A percentile compares a stretch with the other conserved stretches of the same genome.
Evolutionary conservation across 2,797 vertebrate genomes (phyloP).

Genomic region (Cichlasoma orientale): DNA sequence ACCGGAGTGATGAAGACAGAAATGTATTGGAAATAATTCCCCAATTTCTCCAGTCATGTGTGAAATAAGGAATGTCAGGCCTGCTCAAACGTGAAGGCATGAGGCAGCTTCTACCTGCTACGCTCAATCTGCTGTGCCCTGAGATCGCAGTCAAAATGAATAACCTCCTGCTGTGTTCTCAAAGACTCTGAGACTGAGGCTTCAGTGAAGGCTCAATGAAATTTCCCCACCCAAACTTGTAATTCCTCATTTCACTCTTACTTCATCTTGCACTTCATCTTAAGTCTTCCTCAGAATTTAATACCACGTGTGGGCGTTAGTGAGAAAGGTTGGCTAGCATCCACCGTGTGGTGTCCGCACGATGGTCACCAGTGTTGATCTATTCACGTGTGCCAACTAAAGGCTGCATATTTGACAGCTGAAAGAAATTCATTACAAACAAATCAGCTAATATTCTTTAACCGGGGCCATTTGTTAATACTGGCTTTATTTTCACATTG

Average conservation of each 20-base stretch:
- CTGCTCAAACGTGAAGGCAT: constrained; percentile 56
- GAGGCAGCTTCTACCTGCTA: constrained; percentile 69
- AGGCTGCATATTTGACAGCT: rapidly evolving
- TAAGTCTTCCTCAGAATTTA: neutral
- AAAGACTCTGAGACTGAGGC: constrained; percentile 34
- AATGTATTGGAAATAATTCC: constrained; percentile 56
- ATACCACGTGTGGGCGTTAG: neutral
- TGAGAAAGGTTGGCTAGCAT: constrained; percentile 5
- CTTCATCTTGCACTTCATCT: constrained; percentile 1
- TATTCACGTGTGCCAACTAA: neutral
- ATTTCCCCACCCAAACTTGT: constrained; percentile 30
- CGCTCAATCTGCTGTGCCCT: constrained; percentile 56
- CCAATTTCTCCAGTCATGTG: constrained; percentile 62
- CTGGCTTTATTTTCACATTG: neutral
- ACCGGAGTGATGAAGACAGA: constrained; percentile 57
- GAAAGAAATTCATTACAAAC: neutral
- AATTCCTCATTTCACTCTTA: constrained; percentile 29
- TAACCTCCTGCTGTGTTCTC: constrained; percentile 61
- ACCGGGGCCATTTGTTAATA: neutral
- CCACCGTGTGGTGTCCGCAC: neutral
- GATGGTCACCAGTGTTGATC: neutral
- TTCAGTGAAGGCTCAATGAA: constrained; percentile 47
- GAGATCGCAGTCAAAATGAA: constrained; percentile 57
- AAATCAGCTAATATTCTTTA: neutral
- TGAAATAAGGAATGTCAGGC: constrained; percentile 71